Base-by-base conservation (phyloP, 2,797 vertebrate genomes). In the Fundulus diaphanus region DNA sequence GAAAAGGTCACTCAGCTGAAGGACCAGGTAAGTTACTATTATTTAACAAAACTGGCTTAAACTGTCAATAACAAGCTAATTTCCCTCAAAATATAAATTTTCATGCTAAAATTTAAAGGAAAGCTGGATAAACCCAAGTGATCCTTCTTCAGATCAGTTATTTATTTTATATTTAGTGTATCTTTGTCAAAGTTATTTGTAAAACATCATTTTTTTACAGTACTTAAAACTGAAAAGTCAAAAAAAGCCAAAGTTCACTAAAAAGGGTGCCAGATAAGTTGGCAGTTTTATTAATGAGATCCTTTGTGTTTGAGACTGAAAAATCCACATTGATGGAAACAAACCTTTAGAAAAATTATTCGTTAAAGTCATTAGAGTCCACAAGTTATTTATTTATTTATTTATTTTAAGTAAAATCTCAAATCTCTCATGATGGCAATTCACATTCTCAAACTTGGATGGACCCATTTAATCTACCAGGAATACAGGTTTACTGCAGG, bases 1-100 rank as follows among this genome's bases (percentile, higher is more conserved):
- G 97, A 99, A 72, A 99, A 99, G 94, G 97, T 98, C 1, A 92
- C 94, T 86, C 98, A 99, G 91, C 96, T 99, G 61, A 97, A 96
- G 90, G 97, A 98, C 65, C 98, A 99, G 95, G 98, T 99, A 88
- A 89, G 82, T 76, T 65, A 3, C 1, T 48, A 2, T 70, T 42
- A 46, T 20, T 42, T 33, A 18, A 35, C 18, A 33, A 35, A 40
- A 46, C 27, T 31, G 66, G 9, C 27, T 29, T 48, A 7, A 46
- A 24, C 13, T 51, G 7, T 51, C 49, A 51, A 7, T 22, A 24
- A 51, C 20, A 51, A 24, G 20, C 49, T 51, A 51, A 22, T 46
- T 51, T 24, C 2, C 8, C 49, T 49, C 48, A 20, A 20, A 49
- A 20, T 49, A 18, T 5, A 18, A 4, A 7, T 7, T 20, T 49